phyloP scores from a whole-genome alignment of 37 sponge, comb jelly and placozoan genomes.

The Chondrosia reniformis region DNA sequence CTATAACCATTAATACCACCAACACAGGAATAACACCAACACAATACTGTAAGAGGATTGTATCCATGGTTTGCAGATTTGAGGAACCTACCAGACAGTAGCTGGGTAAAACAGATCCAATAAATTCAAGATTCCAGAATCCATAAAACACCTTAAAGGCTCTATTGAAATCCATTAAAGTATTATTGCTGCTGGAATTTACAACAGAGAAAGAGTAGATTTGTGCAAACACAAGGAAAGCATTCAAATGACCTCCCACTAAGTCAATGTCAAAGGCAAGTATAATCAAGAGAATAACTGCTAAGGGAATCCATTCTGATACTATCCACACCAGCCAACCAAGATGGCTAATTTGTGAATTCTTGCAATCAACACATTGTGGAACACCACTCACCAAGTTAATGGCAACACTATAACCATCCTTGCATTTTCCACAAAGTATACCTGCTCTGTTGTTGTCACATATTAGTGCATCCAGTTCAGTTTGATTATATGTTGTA shows the following conservation, averaged over 20 bases:
- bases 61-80: neutral
- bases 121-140: slow-evolving; percentile 12
- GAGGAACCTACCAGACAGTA: neutral
- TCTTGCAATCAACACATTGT: neutral
- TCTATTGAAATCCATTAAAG: neutral
- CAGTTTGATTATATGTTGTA: neutral
- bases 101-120: neutral
- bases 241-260: neutral
- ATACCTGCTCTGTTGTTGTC: neutral
- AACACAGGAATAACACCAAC: neutral
- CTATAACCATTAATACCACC: neutral
- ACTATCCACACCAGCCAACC: slow-evolving; percentile 3
- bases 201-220: neutral
- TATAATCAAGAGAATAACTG: neutral
- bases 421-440: slow-evolving; percentile 8
- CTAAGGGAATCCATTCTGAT: neutral
- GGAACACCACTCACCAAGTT: neutral
- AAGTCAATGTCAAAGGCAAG: slow-evolving; percentile 7
- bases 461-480: slow-evolving; percentile 11
- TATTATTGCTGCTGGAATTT: neutral
- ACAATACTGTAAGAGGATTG: neutral
- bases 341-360: neutral
- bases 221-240: slow-evolving; percentile 10
- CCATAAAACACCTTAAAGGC: neutral
- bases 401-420: slow-evolving; percentile 1